phyloP scores from a whole-genome alignment of 2,888 invertebrate genomes.

The Sclerodermus sp. region DNA sequence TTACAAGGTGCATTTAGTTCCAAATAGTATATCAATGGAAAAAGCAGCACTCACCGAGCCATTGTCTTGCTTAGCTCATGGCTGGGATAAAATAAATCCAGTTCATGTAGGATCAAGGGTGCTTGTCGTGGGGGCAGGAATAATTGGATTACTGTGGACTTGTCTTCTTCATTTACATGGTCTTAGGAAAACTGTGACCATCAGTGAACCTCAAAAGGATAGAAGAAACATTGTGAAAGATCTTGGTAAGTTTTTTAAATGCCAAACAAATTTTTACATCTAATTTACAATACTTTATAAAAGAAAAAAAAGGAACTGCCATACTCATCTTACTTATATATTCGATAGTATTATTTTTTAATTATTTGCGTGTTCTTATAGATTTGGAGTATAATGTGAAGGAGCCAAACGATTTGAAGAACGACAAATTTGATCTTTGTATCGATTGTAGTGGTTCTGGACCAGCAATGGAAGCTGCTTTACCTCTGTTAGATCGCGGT shows the following conservation, averaged over 20 bases:
- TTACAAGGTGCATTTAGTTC: slow-evolving; percentile 43
- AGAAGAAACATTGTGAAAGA: slow-evolving; percentile 42
- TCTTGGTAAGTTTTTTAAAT: slow-evolving; percentile 35
- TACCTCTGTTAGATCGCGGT: slow-evolving; percentile 63
- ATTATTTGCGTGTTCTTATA: slow-evolving; percentile 41
- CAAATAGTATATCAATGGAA: slow-evolving; percentile 42
- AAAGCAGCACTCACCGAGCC: slow-evolving; percentile 70
- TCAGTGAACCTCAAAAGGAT: slow-evolving; percentile 67
- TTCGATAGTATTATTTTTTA: background rate
- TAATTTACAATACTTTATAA: too few relatives aligned
- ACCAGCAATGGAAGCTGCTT: slow-evolving; percentile 68
- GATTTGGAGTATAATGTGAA: slow-evolving; percentile 65
- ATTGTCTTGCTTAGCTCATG: slow-evolving; percentile 71
- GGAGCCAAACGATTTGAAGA: slow-evolving; percentile 62
- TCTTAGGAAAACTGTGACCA: slow-evolving; percentile 66
- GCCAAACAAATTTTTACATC: background rate
- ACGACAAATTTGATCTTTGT: slow-evolving; percentile 65
- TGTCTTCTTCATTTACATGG: slow-evolving; percentile 69
- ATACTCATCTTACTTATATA: too few relatives aligned
- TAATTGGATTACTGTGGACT: slow-evolving; percentile 71
- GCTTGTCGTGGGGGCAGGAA: slow-evolving; percentile 71
- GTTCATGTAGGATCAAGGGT: slow-evolving; percentile 66
- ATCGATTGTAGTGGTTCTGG: slow-evolving; percentile 76
- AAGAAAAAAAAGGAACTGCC: too few relatives aligned
- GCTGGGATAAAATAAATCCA: slow-evolving; percentile 67